Evolutionary conservation across 2,888 invertebrate genomes (phyloP).

Genomic region (Timandra comae): DNA sequence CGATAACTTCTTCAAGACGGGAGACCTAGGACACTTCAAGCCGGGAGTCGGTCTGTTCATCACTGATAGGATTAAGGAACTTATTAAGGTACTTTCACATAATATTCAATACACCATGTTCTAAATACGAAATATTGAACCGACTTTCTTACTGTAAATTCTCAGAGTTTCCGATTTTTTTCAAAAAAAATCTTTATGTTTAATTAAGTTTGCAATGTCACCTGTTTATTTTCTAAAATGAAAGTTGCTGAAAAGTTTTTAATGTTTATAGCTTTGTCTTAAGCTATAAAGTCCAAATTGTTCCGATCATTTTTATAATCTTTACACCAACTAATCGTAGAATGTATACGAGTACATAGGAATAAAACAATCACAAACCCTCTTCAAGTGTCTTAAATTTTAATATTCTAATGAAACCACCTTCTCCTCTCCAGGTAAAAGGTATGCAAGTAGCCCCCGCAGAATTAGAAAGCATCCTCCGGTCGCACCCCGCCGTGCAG

Average conservation of each 20-base stretch:
- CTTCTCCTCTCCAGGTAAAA: slow-evolving; percentile 69
- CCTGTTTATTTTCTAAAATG: too few relatives aligned
- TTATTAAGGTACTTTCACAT: slow-evolving; percentile 80
- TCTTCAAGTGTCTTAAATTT: too few relatives aligned
- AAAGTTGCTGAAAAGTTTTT: too few relatives aligned
- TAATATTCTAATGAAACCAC: too few relatives aligned
- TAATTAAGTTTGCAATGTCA: too few relatives aligned
- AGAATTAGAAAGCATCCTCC: slow-evolving; percentile 87
- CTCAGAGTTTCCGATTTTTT: neutral
- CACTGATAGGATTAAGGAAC: slow-evolving; percentile 88
- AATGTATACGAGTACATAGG: too few relatives aligned
- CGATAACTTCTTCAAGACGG: slow-evolving; percentile 86
- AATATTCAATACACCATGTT: neutral
- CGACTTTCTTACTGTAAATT: neutral
- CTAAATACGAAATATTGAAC: neutral
- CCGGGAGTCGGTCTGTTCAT: slow-evolving; percentile 81
- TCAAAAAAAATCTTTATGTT: too few relatives aligned
- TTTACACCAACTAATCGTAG: too few relatives aligned
- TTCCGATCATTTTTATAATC: too few relatives aligned
- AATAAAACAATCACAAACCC: too few relatives aligned
- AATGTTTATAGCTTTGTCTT: neutral
- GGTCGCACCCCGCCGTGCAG: slow-evolving; percentile 83
- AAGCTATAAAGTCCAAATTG: too few relatives aligned
- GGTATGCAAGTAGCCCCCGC: slow-evolving; percentile 91
- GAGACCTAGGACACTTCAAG: slow-evolving; percentile 83